Evolutionary conservation across 1,140 invertebrate species (phyloP).

Genomic region (Chelonus insularis): DNA sequence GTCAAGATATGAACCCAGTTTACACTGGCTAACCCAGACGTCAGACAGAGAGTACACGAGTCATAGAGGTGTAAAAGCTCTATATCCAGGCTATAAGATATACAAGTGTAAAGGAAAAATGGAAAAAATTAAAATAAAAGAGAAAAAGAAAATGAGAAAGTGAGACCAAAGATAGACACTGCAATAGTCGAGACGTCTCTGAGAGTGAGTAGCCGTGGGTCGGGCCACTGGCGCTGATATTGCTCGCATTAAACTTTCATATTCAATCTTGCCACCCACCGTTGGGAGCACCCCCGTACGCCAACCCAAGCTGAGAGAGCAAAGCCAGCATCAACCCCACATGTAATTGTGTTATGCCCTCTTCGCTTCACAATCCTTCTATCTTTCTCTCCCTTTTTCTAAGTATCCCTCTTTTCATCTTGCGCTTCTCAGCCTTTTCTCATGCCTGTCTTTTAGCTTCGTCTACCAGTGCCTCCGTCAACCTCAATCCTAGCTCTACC

Average conservation of each 20-base stretch:
- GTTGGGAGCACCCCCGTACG: slow-evolving; percentile 33
- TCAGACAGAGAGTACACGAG: too few relatives aligned
- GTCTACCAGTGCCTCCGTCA: not conserved
- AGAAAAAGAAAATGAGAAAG: too few relatives aligned
- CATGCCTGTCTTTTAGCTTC: not conserved
- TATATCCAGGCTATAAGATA: too few relatives aligned
- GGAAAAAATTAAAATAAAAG: not conserved
- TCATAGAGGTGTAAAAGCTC: too few relatives aligned
- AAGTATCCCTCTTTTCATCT: not conserved
- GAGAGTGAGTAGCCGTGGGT: slow-evolving; percentile 23
- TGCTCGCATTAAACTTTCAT: slow-evolving; percentile 56
- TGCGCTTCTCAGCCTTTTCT: not conserved
- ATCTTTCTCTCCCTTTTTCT: slow-evolving; percentile 10
- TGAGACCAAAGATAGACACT: slow-evolving; percentile 18
- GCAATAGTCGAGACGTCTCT: slow-evolving; percentile 28
- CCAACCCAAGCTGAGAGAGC: slow-evolving; percentile 29
- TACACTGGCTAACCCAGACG: too few relatives aligned
- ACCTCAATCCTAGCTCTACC: slow-evolving; percentile 11
- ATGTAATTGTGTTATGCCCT: slow-evolving; percentile 52
- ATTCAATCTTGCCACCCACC: slow-evolving; percentile 54
- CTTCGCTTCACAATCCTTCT: slow-evolving; percentile 32
- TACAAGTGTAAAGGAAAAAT: too few relatives aligned
- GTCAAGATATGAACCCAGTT: too few relatives aligned
- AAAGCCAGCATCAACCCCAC: slow-evolving; percentile 46
- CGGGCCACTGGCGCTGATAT: slow-evolving; percentile 45